Evolutionary conservation across 2,113 vertebrate species (phyloP), one percentile per base, ranked within the genome.

Genomic region (Pseudopodoces humilis): DNA sequence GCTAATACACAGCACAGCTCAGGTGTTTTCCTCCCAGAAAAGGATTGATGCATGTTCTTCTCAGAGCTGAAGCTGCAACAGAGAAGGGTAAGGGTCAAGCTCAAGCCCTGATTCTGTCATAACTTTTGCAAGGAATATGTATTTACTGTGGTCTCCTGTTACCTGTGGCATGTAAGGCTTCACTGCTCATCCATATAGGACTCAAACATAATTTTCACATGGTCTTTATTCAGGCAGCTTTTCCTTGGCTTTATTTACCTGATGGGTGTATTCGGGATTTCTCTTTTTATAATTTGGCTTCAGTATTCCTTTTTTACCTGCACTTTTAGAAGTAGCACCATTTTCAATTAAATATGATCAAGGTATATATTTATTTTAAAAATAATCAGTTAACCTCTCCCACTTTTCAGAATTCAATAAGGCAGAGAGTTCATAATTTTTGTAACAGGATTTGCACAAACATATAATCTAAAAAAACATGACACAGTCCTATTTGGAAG

Each of bases 11-110:
- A 59, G 13, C 33, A 58, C 31, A 71, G 47, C 33, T 84, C 64
- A 52, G 43, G 13, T 46, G 4, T 10, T 70, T 31, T 47, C 8
- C 20, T 83, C 19, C 21, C 0, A 0, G 76, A 14, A n/a, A 58
- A 39, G 43, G 33, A 23, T 2, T 58, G 28, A 21, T 58, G 39
- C 9, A 5, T 15, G 10, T 44, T 64, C 50, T 83, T 92, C 30
- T 71, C 25, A 13, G 25, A 80, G n/a, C 37, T 76, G 46, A 20
- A n/a, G 17, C 49, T 83, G 58, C 20, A 41, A 28, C 12, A 67
- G 39, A 30, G 15, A 46, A 55, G 25, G 11, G 8, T 55, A 46
- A 19, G 10, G 22, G 6, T 25, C 12, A 47, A 43, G 49, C 18
- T 71, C 23, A 78, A 33, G 9, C 7, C 41, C 23, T 63, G 10